Conservation (phyloP, 1,140 invertebrate species). For the Orius laevigatus region DNA sequence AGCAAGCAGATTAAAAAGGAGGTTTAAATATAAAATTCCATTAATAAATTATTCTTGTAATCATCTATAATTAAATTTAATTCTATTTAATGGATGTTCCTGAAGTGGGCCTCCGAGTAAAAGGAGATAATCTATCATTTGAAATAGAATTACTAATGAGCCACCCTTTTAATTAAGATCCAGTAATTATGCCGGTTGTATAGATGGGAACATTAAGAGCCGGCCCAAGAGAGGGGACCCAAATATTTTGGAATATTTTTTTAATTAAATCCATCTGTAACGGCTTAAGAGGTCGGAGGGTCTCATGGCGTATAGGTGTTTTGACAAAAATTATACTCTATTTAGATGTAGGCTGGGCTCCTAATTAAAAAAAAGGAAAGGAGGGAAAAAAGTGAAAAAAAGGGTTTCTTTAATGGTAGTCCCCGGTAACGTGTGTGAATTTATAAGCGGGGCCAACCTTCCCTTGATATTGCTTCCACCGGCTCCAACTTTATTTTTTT, state of each 20-base stretch:
- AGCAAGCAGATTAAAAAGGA: too few relatives aligned
- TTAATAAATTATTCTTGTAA: too few relatives aligned
- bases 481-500: not conserved
- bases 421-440: conserved; percentile 6
- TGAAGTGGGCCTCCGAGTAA: too few relatives aligned
- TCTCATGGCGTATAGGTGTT: conserved; percentile 6
- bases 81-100: too few relatives aligned
- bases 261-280: conserved; percentile 15
- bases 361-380: conserved; percentile 9
- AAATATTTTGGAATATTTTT: conserved; percentile 11
- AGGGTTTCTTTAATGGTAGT: conserved; percentile 2
- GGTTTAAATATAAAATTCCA: too few relatives aligned
- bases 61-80: too few relatives aligned
- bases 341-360: conserved; percentile 10
- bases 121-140: too few relatives aligned
- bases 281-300: conserved; percentile 5
- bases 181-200: not conserved
- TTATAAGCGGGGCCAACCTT: conserved; percentile 2
- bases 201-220: not conserved
- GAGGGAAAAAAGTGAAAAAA: not conserved
- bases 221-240: not conserved
- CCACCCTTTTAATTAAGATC: conserved; percentile 4
- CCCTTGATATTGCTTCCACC: conserved; percentile 6
- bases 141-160: conserved; percentile 5
- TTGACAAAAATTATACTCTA: conserved; percentile 16